Evolutionary conservation across 2,888 invertebrate species (phyloP).

Genomic region (Athetis lepigone): DNA sequence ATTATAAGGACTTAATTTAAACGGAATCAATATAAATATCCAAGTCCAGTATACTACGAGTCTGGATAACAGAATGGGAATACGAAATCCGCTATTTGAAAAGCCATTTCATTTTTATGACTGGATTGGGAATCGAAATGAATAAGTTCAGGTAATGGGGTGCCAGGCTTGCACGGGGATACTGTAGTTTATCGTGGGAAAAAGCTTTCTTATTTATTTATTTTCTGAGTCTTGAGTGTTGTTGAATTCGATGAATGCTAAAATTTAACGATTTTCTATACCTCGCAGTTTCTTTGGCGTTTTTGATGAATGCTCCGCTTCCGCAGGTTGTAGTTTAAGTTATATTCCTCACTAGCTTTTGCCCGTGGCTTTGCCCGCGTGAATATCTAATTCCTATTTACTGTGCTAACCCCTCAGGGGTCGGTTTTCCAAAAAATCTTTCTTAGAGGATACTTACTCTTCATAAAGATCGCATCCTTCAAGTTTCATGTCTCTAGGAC

Average conservation of each 20-base stretch:
- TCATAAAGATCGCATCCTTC: no score
- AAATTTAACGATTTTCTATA: background rate
- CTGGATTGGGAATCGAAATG: constrained; percentile 59
- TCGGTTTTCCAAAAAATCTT: no score
- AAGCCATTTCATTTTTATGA: constrained; percentile 63
- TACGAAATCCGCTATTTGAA: constrained; percentile 58
- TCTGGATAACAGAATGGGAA: constrained; percentile 54
- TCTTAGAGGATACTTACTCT: no score
- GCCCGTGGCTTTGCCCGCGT: no score
- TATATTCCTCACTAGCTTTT: no score
- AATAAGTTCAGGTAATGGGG: constrained; percentile 48
- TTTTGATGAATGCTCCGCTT: no score
- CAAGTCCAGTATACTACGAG: constrained; percentile 35
- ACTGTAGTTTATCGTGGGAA: constrained; percentile 22
- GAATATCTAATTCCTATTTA: no score
- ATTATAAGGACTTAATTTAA: constrained; percentile 27
- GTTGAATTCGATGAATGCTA: constrained; percentile 5
- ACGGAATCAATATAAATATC: constrained; percentile 36
- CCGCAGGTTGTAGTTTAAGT: no score
- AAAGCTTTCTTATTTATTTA: background rate
- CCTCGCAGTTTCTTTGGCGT: no score
- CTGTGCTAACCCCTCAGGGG: no score
- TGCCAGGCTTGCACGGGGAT: constrained; percentile 14
- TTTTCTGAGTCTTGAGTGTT: background rate
- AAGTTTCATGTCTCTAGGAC: no score